Evolutionary conservation across 2,888 invertebrate genomes (phyloP), one percentile per base, ranked within the genome.

Genomic region (Hypercompe scribonia): DNA sequence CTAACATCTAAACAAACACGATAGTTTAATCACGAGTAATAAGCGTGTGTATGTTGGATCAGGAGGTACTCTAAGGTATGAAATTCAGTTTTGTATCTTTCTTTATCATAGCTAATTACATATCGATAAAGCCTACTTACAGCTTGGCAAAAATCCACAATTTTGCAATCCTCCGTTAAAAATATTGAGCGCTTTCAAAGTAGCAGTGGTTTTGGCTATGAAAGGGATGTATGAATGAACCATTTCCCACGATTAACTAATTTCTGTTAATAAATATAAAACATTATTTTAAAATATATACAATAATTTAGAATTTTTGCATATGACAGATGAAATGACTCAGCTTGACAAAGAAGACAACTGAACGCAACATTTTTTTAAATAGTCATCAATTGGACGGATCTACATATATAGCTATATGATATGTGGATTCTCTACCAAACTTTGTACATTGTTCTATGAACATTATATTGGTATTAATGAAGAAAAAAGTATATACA

Each of bases 101-200:
- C 11, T 3, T 42, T 66, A 46, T 46, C 33, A 66, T 18, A 13
- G 61, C 61, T 28, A 31, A 31, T 28, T 28, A 28, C 3, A 28
- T 18, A 13, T 46, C 33, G 31, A 46, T 33, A 24, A 50, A 21
- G 21, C 18, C 42, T 18, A 72, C 72, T 72, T 68, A 72, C 72
- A 72, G 24, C 34, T 72, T 21, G 72, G 67, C 28, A 71, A 54
- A 34, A 72, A 72, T 18, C 72, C 72, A 63, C 46, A 61, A 63
- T 33, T 46, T 63, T 63, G 58, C 1, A 61, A 68, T 10, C 68
- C 68, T 31, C 61, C 68, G 34, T 13, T 69, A 39, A 69, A 39
- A 69, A 72, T 11, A 34, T 46, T 63, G 15, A 67, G 46, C 13
- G 67, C 68, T 63, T 34, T 63, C 24, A 46, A 39, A 58, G 68